Evolutionary conservation across 2,888 invertebrate genomes (phyloP).

Genomic region (Rotaria sp.): DNA sequence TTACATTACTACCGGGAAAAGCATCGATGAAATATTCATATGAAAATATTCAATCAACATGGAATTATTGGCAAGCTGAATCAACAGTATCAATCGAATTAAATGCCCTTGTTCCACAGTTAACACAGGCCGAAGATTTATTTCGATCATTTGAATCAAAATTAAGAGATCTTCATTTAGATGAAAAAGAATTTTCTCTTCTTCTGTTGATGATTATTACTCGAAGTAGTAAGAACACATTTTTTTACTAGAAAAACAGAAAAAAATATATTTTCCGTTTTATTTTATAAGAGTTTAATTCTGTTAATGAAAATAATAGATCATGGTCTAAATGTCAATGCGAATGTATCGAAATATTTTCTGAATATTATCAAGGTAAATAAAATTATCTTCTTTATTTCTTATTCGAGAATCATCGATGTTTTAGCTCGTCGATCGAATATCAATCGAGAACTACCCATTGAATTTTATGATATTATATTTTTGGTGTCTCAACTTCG

Average conservation of each 20-base stretch:
- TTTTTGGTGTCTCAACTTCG: conserved; percentile 16
- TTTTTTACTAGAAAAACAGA: background rate
- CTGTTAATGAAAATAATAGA: background rate
- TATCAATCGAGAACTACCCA: background rate
- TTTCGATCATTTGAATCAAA: conserved; percentile 13
- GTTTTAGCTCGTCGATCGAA: background rate
- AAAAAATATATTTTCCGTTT: background rate
- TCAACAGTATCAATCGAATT: background rate
- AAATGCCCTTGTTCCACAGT: conserved; percentile 18
- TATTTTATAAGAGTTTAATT: background rate
- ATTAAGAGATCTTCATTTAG: background rate
- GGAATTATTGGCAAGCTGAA: conserved; percentile 28
- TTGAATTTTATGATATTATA: conserved; percentile 20
- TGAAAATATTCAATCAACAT: background rate
- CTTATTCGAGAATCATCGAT: too few species aligned
- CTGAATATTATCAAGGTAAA: conserved; percentile 16
- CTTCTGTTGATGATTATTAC: background rate
- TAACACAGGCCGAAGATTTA: background rate
- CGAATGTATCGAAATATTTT: background rate
- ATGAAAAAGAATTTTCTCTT: background rate
- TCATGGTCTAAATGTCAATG: background rate
- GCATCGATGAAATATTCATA: background rate
- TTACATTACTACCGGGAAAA: background rate
- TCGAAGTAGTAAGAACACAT: background rate
- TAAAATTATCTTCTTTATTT: too few species aligned